Evolutionary conservation across 2,888 invertebrate species (phyloP), one percentile per base, ranked within the genome.

Genomic region (Erebia ligea): DNA sequence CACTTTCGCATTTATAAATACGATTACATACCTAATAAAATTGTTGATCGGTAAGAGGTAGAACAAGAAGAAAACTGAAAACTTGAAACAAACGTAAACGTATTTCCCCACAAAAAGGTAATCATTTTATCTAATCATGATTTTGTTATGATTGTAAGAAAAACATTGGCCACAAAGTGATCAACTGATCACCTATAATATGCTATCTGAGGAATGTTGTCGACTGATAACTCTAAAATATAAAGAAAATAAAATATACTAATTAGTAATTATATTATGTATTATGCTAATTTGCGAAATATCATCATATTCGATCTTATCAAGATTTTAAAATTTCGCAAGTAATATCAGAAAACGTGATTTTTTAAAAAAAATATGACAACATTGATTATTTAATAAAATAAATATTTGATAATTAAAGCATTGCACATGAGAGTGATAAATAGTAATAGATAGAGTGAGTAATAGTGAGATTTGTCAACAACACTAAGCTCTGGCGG

Each of bases 111-210:
- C 56, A 5, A 13, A 11, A 11, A 15, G 4, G 17, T 17, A 17
- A 54, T 40, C n/a, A 63, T 63, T 8, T 2, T 50, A 63, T 63
- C 63, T 59, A 11, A 59, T 59, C 17, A 25, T 42, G 50, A 63
- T 48, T 34, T 10, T 34, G 34, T 34, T 34, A 34, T 34, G 34
- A 34, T 34, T 34, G 34, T 34, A 15, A 63, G 9, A 34, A 34
- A 63, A 63, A 50, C 50, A 50, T 50, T 10, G 45, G 11, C 59
- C 34, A 34, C 34, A 34, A 34, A 34, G 34, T 34, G 34, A 34
- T 6, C 6, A 34, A 5, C 34, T 25, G n/a, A n/a, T n/a, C n/a
- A n/a, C n/a, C n/a, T n/a, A n/a, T n/a, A 3, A 25, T 34, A 34
- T 34, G 6, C 34, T 34, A 34, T 34, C 34, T 34, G 34, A 34